Evolutionary conservation across 2,888 invertebrate species (phyloP).

Genomic region (Linyphia triangularis): DNA sequence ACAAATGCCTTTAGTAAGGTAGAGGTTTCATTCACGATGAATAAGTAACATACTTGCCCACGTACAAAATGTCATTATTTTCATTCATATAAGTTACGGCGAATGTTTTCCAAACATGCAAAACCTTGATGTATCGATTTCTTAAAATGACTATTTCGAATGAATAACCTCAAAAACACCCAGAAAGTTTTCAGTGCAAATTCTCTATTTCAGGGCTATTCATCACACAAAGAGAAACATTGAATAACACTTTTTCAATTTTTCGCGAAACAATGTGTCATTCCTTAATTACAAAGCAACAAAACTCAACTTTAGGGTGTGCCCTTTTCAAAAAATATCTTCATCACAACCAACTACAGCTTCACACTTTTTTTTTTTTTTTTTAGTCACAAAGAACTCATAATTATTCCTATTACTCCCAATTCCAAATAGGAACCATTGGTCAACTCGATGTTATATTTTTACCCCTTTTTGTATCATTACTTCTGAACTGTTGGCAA

Average conservation of each 20-base stretch:
- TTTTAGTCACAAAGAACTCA: background rate
- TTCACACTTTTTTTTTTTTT: no score
- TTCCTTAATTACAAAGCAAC: background rate
- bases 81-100: no score
- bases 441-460: background rate
- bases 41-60: no score
- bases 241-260: background rate
- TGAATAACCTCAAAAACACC: no score
- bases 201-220: no score
- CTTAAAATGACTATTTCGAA: no score
- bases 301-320: background rate
- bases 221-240: background rate
- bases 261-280: background rate
- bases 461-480: slow-evolving; percentile 13
- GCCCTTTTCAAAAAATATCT: background rate
- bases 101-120: no score
- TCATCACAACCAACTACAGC: background rate
- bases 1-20: no score
- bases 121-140: no score
- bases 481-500: slow-evolving; percentile 34
- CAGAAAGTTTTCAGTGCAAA: no score
- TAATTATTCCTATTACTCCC: slow-evolving; percentile 9
- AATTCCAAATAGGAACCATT: background rate
- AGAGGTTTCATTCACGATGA: no score
- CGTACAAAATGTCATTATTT: no score